Conservation (phyloP, 1,140 invertebrate species). For the Hyles vespertilio region DNA sequence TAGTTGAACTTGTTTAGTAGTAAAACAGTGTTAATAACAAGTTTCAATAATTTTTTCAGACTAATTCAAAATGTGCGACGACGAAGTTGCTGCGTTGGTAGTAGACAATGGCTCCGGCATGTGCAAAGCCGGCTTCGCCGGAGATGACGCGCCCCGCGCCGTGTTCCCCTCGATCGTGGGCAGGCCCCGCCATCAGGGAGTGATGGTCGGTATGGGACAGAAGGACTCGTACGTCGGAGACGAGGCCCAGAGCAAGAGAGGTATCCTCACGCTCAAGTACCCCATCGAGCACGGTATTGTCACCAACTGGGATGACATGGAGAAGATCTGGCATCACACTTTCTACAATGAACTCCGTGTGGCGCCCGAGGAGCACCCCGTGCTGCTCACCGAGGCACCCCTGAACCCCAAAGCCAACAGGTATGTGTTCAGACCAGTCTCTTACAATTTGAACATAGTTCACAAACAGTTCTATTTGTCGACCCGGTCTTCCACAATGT, state of each 20-base stretch:
- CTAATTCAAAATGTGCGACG: slow-evolving; percentile 68
- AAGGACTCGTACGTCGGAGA: slow-evolving; percentile 98
- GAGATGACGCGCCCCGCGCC: slow-evolving; percentile 94
- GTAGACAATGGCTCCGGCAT: slow-evolving; percentile 95
- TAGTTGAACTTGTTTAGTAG: neutral
- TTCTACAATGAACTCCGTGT: slow-evolving; percentile 93
- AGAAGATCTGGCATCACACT: slow-evolving; percentile 91
- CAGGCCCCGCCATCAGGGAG: slow-evolving; percentile 90
- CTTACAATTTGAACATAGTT: too few relatives aligned
- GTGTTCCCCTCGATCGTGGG: slow-evolving; percentile 95
- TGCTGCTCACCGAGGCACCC: slow-evolving; percentile 93
- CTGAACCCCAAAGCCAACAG: slow-evolving; percentile 93
- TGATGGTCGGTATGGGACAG: slow-evolving; percentile 97
- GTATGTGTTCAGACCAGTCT: slow-evolving; percentile 30
- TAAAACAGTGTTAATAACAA: neutral
- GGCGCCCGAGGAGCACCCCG: slow-evolving; percentile 94
- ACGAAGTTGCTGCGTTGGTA: slow-evolving; percentile 92
- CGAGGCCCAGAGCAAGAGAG: slow-evolving; percentile 94
- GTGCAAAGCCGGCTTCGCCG: slow-evolving; percentile 96
- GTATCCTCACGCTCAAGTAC: slow-evolving; percentile 96
- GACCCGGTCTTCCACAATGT: neutral
- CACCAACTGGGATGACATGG: slow-evolving; percentile 99
- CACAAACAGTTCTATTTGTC: too few relatives aligned
- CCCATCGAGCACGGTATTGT: slow-evolving; percentile 97
- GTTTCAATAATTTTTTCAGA: slow-evolving; percentile 34